A percentile compares a stretch with the other conserved stretches of the same genome.
Conservation (phyloP, 2,113 vertebrate genomes). For the pig (Sus scrofa) region DNA sequence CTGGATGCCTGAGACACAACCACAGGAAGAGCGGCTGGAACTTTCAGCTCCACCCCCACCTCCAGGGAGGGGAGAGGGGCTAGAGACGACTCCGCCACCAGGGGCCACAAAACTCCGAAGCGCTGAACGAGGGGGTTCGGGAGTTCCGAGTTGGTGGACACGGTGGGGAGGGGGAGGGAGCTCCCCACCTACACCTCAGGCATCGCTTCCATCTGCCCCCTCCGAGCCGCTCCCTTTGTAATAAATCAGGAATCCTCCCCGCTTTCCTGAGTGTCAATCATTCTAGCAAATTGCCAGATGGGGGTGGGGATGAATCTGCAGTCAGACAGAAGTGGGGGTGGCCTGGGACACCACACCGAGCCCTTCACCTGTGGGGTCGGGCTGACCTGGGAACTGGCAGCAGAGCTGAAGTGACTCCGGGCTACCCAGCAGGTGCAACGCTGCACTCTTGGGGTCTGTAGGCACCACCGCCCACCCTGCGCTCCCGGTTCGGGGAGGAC, state of each 20-base stretch:
- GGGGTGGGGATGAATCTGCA: neutral
- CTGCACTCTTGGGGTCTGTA: neutral
- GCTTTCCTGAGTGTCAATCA: neutral
- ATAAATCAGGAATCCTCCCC: neutral
- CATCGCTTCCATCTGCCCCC: accelerated
- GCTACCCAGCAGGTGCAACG: neutral
- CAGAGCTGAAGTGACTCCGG: neutral
- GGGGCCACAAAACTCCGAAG: too few relatives aligned
- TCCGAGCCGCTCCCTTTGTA: neutral
- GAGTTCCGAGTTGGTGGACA: accelerated
- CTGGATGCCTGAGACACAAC: neutral
- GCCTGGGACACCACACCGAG: neutral
- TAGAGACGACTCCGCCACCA: too few relatives aligned
- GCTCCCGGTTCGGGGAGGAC: neutral
- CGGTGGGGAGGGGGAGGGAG: accelerated
- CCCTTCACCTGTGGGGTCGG: neutral
- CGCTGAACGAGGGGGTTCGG: too few relatives aligned
- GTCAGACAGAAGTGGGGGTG: neutral
- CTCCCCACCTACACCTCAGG: accelerated
- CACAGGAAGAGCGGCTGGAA: accelerated
- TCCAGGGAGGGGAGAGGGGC: neutral
- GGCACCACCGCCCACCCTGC: neutral
- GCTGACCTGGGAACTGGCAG: neutral
- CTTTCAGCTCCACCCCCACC: too few relatives aligned
- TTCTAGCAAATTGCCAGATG: neutral